Evolutionary conservation across 2,888 invertebrate genomes (phyloP).

Genomic region (Drosophila monieri): DNA sequence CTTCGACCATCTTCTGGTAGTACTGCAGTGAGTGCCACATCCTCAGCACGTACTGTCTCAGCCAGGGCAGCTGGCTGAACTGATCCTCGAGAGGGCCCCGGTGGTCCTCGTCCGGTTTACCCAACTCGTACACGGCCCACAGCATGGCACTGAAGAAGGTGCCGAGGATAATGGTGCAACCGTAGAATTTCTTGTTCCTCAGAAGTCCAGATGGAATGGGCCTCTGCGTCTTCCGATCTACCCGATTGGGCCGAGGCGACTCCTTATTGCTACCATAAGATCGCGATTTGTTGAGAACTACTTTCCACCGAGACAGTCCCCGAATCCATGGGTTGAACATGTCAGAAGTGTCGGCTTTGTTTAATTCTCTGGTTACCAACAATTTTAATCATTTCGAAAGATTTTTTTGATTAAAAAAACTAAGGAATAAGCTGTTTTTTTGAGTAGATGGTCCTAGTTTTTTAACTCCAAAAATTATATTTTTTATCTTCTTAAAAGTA

Average conservation of each 20-base stretch:
- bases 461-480: no score
- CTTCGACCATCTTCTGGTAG: slow-evolving; percentile 92
- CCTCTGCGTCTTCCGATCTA: neutral
- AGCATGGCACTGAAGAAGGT: slow-evolving; percentile 86
- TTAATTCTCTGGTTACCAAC: neutral
- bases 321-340: slow-evolving; percentile 23
- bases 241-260: neutral
- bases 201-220: neutral
- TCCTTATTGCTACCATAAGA: slow-evolving; percentile 1
- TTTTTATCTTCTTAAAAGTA: neutral
- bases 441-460: no score
- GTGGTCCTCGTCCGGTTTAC: slow-evolving; percentile 89
- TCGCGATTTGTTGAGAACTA: neutral
- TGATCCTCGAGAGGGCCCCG: slow-evolving; percentile 91
- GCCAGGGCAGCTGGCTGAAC: slow-evolving; percentile 87
- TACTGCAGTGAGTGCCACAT: slow-evolving; percentile 89
- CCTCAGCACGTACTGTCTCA: slow-evolving; percentile 89
- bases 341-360: slow-evolving; percentile 2
- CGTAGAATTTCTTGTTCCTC: slow-evolving; percentile 25
- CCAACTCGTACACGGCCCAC: slow-evolving; percentile 88
- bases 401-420: slow-evolving; percentile 1
- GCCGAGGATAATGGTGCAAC: slow-evolving; percentile 85
- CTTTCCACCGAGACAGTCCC: slow-evolving; percentile 8
- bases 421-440: neutral
- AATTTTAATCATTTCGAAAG: slow-evolving; percentile 1